Percentiles rank a stretch among this genome's conserved stretches.
Conservation (phyloP, 2,797 vertebrate genomes). For the Poecilia picta region DNA sequence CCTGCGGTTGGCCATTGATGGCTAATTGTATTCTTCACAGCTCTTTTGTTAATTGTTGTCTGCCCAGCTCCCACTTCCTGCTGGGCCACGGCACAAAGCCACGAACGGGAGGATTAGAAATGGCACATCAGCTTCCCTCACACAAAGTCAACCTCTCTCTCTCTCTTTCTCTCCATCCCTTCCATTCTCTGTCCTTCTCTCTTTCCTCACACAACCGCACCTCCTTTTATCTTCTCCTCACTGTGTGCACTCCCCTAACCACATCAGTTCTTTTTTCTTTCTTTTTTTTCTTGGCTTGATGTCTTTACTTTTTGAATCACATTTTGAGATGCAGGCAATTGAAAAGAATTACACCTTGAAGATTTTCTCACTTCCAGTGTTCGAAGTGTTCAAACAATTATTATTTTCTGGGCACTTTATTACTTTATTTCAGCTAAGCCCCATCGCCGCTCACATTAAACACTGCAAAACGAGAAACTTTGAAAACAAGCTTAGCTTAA, state of each 20-base stretch:
- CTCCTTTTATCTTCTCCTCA: conserved; percentile 68
- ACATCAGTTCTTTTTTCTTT: conserved; percentile 22
- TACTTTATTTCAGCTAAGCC: not conserved
- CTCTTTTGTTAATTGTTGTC: conserved; percentile 92
- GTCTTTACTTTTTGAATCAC: conserved; percentile 37
- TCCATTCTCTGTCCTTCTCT: conserved; percentile 43
- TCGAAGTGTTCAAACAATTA: not conserved
- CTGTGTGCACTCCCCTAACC: conserved; percentile 65
- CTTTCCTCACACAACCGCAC: conserved; percentile 48
- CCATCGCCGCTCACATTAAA: not conserved
- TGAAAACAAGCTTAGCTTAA: not conserved
- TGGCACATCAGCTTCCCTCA: conserved; percentile 80
- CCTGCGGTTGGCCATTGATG: conserved; percentile 88
- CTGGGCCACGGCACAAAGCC: conserved; percentile 88
- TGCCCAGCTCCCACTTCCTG: conserved; percentile 89
- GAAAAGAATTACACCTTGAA: not conserved
- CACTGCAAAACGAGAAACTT: not conserved
- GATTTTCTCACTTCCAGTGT: not conserved
- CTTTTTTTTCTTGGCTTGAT: conserved; percentile 37
- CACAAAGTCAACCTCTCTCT: conserved; percentile 67
- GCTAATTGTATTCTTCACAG: conserved; percentile 91
- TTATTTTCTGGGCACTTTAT: not conserved
- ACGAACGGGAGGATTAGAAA: conserved; percentile 88
- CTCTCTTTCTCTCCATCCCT: conserved; percentile 48
- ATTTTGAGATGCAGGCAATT: conserved; percentile 10